These are phyloP conservation scores for Rhynchophorus ferrugineus DNA, from an alignment of 1,140 invertebrate species.

Conservation along the genomic window DNA sequence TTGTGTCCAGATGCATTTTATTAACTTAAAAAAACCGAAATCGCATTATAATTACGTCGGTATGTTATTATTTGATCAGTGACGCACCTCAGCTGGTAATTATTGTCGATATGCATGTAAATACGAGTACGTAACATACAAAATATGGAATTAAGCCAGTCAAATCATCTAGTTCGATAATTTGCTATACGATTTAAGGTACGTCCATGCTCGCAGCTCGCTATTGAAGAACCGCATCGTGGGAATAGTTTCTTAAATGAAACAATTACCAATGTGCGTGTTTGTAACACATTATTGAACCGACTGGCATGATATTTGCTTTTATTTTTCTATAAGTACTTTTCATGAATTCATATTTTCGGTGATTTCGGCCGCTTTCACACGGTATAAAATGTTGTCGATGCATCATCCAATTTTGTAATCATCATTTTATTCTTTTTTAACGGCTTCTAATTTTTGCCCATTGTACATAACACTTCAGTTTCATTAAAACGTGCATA, in stretches of 20 bases:
- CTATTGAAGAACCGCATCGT: conserved; percentile 31
- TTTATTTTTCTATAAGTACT: conserved; percentile 34
- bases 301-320: conserved; percentile 37
- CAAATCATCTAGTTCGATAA: neutral
- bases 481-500: no score
- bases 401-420: no score
- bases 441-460: no score
- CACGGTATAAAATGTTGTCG: conserved; percentile 23
- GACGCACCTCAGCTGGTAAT: neutral
- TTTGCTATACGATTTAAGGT: conserved; percentile 3
- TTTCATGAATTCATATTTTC: conserved; percentile 37
- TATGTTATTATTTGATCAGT: neutral
- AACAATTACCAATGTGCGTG: conserved; percentile 42
- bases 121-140: neutral
- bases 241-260: conserved; percentile 39
- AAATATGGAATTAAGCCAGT: neutral
- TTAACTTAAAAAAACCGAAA: no score
- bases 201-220: conserved; percentile 10
- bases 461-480: no score
- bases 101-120: neutral
- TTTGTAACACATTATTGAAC: conserved; percentile 40
- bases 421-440: conserved; percentile 1
- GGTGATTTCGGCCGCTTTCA: conserved; percentile 29
- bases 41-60: no score
- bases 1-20: no score